Conservation (phyloP, 2,797 vertebrate genomes). For the Lutjanus campechanus region DNA sequence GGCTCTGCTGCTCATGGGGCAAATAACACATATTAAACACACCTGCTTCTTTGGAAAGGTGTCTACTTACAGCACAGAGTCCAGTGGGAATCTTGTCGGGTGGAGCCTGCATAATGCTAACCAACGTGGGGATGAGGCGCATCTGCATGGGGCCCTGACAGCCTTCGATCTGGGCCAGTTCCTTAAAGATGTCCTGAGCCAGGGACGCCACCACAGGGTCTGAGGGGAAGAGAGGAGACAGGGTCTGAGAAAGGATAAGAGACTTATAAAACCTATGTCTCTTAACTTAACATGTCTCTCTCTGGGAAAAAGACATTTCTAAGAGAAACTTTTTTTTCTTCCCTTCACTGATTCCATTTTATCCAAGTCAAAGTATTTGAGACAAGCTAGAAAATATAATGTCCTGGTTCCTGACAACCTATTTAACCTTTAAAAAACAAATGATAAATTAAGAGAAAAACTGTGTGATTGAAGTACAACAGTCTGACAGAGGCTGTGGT, state of each 20-base stretch:
- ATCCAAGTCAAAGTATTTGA: not conserved
- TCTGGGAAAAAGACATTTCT: not conserved
- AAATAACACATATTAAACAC: not conserved
- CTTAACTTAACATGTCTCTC: not conserved
- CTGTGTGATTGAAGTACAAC: not conserved
- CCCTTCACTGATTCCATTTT: not conserved
- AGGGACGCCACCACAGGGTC: slow-evolving; percentile 98
- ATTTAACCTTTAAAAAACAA: not conserved
- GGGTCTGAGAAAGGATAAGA: slow-evolving; percentile 5
- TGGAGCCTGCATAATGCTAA: slow-evolving; percentile 99
- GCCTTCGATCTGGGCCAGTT: slow-evolving; percentile 96
- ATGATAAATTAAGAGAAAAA: not conserved
- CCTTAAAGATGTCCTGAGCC: slow-evolving; percentile 99
- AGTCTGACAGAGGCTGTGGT: not conserved
- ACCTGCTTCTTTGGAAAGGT: not conserved
- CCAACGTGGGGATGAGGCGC: slow-evolving; percentile 96
- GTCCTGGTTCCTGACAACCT: not conserved
- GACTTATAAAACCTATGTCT: not conserved
- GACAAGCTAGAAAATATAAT: not conserved
- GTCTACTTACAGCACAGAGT: slow-evolving; percentile 93
- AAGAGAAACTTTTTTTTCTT: not conserved
- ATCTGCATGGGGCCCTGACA: slow-evolving; percentile 98
- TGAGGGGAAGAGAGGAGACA: slow-evolving; percentile 64
- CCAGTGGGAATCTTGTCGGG: slow-evolving; percentile 96
- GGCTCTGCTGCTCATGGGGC: too few species aligned